Percentiles rank a stretch among this genome's conserved stretches.
phyloP scores from a whole-genome alignment of 2,888 invertebrate genomes.

The Neoitamus cyanurus region DNA sequence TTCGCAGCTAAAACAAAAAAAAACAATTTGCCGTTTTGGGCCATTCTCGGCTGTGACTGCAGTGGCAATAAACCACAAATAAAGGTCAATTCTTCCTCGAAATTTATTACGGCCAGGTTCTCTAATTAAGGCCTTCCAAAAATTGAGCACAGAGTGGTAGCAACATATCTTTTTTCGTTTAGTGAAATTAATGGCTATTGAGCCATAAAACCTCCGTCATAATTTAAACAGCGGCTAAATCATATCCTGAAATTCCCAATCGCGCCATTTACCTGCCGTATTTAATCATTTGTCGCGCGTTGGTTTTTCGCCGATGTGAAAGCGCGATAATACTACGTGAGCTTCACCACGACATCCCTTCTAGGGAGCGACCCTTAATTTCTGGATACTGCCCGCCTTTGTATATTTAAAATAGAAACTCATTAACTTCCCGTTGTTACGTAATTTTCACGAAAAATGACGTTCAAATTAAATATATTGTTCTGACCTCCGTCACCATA shows the following conservation, averaged over 20 bases:
- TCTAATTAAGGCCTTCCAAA: not conserved
- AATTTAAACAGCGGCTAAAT: conserved; percentile 24
- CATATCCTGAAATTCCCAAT: not conserved
- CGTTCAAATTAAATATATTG: conserved; percentile 30
- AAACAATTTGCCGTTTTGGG: no score
- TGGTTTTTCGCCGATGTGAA: not conserved
- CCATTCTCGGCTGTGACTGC: no score
- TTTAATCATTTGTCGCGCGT: not conserved
- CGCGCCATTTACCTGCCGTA: conserved; percentile 10
- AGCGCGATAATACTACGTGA: not conserved
- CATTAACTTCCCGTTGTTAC: conserved; percentile 24
- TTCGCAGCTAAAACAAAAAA: no score
- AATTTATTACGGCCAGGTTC: not conserved
- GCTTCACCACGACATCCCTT: not conserved
- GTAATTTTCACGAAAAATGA: conserved; percentile 32
- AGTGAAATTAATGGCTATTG: conserved; percentile 9
- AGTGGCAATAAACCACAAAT: no score
- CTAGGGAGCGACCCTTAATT: not conserved
- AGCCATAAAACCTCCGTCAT: not conserved
- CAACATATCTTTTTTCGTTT: not conserved
- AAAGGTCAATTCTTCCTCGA: not conserved
- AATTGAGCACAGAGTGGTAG: not conserved
- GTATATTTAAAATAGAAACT: conserved; percentile 11
- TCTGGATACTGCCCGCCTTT: not conserved
- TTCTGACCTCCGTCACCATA: not conserved